Percentiles rank a stretch among this genome's conserved stretches.
These are phyloP conservation scores for Choristoneura rosaceana DNA, from an alignment of 2,888 invertebrate genomes.

Conservation along the genomic window DNA sequence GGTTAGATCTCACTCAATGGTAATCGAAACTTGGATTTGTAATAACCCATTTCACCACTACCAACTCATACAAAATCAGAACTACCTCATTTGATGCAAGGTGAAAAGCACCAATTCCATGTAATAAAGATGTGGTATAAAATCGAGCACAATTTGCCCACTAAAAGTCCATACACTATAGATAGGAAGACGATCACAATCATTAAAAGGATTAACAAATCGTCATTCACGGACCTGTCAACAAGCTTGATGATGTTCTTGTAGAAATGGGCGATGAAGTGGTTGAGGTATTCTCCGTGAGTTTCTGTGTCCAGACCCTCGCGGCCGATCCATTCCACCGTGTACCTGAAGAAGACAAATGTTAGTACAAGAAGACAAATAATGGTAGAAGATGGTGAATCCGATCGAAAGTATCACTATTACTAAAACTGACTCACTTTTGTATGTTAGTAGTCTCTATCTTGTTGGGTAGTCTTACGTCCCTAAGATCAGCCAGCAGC, in stretches of 20 bases:
- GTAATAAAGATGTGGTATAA: too few species aligned
- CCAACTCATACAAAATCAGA: too few species aligned
- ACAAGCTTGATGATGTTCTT: conserved; percentile 96
- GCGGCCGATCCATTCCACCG: conserved; percentile 98
- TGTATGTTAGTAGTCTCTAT: conserved; percentile 95
- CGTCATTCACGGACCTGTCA: conserved; percentile 85
- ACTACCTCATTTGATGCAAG: too few species aligned
- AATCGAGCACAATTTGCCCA: too few species aligned
- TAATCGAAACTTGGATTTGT: too few species aligned
- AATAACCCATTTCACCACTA: too few species aligned
- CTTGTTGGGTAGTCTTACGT: conserved; percentile 94
- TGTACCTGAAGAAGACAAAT: conserved; percentile 87
- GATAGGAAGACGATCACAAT: too few species aligned
- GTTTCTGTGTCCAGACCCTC: conserved; percentile 97
- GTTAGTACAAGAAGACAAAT: conserved; percentile 35
- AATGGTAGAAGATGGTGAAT: too few species aligned
- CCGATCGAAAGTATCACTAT: too few species aligned
- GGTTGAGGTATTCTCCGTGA: conserved; percentile 96
- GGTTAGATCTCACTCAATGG: too few species aligned
- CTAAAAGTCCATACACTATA: too few species aligned
- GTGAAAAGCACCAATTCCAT: too few species aligned
- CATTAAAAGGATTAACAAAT: conserved; percentile 16
- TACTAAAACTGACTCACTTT: conserved; percentile 85
- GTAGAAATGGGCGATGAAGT: conserved; percentile 97
- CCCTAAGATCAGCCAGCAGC: conserved; percentile 94